Percentiles rank a stretch among this genome's conserved stretches.
phyloP scores from a whole-genome alignment of 2,113 vertebrate species.

The Todiramphus saurophagus region DNA sequence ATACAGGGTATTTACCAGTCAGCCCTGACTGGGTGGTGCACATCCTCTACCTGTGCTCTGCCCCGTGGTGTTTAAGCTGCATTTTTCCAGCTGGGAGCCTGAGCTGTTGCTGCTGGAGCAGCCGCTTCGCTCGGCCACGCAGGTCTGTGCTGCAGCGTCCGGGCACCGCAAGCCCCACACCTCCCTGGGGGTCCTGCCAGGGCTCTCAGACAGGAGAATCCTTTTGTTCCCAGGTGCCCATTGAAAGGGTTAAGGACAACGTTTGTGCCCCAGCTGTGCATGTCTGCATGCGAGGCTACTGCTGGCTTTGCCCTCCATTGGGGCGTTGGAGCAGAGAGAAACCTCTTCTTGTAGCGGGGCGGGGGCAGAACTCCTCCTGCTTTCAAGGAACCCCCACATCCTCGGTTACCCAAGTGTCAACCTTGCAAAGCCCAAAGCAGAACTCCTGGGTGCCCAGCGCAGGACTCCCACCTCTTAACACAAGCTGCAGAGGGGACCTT shows the following conservation, averaged over 20 bases:
- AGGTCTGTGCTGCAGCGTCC: rapidly evolving
- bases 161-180: neutral
- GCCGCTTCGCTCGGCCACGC: neutral
- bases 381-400: neutral
- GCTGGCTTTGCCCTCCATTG: constrained; percentile 49
- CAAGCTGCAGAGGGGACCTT: neutral
- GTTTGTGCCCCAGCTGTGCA: constrained; percentile 53
- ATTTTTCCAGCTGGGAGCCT: neutral
- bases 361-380: neutral
- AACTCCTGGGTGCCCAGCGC: neutral
- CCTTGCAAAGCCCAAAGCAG: neutral
- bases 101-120: neutral
- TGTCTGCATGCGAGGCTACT: constrained; percentile 63
- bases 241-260: constrained; percentile 56
- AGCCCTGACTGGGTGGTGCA: rapidly evolving
- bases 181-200: neutral
- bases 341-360: neutral
- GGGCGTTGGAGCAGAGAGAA: neutral
- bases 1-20: neutral
- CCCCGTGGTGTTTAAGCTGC: neutral
- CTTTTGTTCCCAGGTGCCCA: neutral
- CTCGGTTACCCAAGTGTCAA: neutral
- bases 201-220: neutral
- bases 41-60: neutral
- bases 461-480: neutral